These are phyloP conservation scores for Talpa occidentalis DNA, from an alignment of 2,113 vertebrate species.

Conservation along the genomic window DNA sequence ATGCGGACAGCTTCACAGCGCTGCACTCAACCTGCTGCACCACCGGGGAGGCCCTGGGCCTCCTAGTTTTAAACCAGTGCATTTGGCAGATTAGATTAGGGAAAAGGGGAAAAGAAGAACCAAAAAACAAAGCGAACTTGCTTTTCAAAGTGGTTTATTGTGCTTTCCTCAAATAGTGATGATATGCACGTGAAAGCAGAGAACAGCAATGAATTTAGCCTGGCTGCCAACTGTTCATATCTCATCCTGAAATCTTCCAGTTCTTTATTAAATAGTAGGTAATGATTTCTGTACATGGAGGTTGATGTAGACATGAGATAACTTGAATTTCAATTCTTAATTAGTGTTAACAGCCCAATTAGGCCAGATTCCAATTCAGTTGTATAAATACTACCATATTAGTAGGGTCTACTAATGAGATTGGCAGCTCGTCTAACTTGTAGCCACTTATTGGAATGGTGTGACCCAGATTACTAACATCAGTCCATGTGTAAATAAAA, in stretches of 20 bases:
- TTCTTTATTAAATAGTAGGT: slow-evolving; percentile 1
- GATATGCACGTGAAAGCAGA: not conserved
- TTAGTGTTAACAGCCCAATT: not conserved
- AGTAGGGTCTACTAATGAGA: not conserved
- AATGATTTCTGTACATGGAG: slow-evolving; percentile 16
- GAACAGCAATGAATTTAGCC: not conserved
- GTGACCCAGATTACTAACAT: not conserved
- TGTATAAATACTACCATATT: not conserved
- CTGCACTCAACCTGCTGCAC: no score
- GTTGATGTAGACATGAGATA: slow-evolving; percentile 31
- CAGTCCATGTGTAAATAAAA: not conserved
- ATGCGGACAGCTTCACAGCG: no score
- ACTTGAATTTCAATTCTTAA: slow-evolving; percentile 30
- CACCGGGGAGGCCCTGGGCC: no score
- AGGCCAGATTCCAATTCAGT: not conserved
- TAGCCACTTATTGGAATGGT: not conserved
- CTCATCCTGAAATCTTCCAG: not conserved
- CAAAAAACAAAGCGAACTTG: not conserved
- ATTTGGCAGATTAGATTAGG: not conserved
- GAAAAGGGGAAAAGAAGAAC: not conserved
- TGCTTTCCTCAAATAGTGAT: not conserved
- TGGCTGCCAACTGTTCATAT: not conserved
- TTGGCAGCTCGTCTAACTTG: not conserved
- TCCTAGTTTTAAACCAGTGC: not conserved
- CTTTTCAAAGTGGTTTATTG: not conserved